These are phyloP conservation scores for Mystacornis crossleyi DNA, from an alignment of 2,113 vertebrate genomes.

Conservation along the genomic window DNA sequence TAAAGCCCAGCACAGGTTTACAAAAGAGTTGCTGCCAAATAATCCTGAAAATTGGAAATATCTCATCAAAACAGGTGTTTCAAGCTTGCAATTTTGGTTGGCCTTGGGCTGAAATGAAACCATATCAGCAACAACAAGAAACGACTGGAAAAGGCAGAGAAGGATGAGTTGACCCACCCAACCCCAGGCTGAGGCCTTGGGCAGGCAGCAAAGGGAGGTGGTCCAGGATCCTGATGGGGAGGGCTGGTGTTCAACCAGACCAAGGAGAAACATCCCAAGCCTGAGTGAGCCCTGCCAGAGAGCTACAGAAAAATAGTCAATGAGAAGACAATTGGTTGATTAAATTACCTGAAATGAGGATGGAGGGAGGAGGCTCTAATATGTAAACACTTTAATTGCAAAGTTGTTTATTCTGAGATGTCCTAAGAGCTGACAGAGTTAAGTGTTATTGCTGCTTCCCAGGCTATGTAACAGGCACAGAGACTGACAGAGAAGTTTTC, in stretches of 20 bases:
- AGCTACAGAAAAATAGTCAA: background rate
- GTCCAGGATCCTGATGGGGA: background rate
- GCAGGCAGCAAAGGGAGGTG: background rate
- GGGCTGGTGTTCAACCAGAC: background rate
- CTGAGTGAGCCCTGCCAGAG: background rate
- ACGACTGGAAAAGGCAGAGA: background rate
- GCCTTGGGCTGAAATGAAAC: background rate
- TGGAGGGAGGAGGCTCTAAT: background rate
- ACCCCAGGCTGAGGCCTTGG: background rate
- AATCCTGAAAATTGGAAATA: background rate
- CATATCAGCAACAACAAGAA: background rate
- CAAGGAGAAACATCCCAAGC: background rate
- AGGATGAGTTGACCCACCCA: accelerated
- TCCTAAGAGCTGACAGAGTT: background rate
- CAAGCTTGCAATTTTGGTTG: background rate
- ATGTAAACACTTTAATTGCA: background rate
- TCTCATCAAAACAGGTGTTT: background rate
- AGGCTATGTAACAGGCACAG: background rate
- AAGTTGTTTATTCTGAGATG: background rate
- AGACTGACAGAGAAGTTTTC: background rate
- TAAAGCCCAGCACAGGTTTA: background rate
- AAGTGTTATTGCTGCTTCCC: background rate
- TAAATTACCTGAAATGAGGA: background rate
- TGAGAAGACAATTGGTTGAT: background rate
- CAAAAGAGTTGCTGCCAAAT: background rate